phyloP scores from a whole-genome alignment of 2,797 vertebrate genomes.

The Pseudochromis fuscus region DNA sequence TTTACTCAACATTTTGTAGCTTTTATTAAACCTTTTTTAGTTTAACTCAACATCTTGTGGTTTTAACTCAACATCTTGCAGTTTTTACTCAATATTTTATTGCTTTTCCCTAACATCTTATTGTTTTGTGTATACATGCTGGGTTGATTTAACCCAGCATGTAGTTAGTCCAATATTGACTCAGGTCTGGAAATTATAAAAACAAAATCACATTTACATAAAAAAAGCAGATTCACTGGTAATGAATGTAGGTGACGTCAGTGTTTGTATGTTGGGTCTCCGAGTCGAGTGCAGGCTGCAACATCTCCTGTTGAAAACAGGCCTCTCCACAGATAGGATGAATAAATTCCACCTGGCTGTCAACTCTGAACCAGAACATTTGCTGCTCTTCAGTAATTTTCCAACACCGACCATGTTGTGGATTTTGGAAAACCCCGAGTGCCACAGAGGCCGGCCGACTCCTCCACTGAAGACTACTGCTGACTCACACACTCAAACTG shows the following conservation, averaged over 20 bases:
- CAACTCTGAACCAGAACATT: constrained; percentile 12
- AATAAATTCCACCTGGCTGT: constrained; percentile 29
- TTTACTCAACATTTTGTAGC: too few species aligned
- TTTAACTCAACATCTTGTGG: too few species aligned
- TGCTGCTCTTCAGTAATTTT: constrained; percentile 27
- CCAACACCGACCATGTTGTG: constrained; percentile 32
- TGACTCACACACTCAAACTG: constrained; percentile 27
- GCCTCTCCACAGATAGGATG: constrained; percentile 12
- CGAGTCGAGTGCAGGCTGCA: background rate
- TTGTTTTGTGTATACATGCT: too few species aligned
- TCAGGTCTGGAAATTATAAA: background rate
- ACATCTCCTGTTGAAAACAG: background rate
- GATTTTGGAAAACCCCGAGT: constrained; percentile 60
- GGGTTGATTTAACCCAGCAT: too few species aligned
- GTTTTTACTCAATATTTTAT: too few species aligned
- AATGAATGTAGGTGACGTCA: too few species aligned
- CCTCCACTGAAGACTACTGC: constrained; percentile 10
- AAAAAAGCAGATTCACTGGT: background rate
- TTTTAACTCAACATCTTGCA: too few species aligned
- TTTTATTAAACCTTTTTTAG: too few species aligned
- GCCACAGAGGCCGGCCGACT: constrained; percentile 6
- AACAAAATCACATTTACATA: background rate
- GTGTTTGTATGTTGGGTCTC: background rate
- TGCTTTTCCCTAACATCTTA: too few species aligned
- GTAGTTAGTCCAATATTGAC: too few species aligned